Conservation (phyloP, 64 coral and sea anemone species). For the Actinia tenebrosa region DNA sequence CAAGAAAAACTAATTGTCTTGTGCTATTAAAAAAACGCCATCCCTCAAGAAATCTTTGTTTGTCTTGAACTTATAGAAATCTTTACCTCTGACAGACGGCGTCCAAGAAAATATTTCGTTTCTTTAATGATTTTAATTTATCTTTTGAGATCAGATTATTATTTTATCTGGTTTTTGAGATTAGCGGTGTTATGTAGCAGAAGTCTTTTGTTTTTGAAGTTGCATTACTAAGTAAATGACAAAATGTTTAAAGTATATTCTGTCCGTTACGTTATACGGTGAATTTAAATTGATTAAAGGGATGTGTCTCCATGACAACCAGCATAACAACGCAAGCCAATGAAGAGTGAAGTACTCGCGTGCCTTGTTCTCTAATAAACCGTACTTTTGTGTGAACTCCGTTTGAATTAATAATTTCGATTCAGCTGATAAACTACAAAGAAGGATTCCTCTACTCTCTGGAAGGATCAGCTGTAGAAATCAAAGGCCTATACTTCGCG, state of each 20-base stretch:
- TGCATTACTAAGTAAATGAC: neutral
- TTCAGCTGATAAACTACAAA: conserved; percentile 2
- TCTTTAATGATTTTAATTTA: too few relatives aligned
- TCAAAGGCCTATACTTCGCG: neutral
- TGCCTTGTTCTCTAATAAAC: neutral
- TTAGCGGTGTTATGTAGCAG: neutral
- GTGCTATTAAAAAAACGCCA: neutral
- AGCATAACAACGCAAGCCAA: conserved; percentile 16
- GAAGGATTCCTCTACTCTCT: neutral
- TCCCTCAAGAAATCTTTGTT: neutral
- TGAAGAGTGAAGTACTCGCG: conserved; percentile 2
- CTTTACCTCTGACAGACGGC: too few relatives aligned
- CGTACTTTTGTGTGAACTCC: neutral
- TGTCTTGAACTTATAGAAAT: neutral
- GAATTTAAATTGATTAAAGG: conserved; percentile 1
- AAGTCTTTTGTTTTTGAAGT: neutral
- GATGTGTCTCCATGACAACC: conserved; percentile 7
- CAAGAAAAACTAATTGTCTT: neutral
- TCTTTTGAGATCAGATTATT: neutral
- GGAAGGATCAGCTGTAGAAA: neutral
- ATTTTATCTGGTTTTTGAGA: neutral
- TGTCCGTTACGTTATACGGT: neutral
- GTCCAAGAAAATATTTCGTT: too few relatives aligned
- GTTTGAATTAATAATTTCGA: conserved; percentile 11
- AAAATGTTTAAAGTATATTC: neutral